Percentiles rank a stretch among this genome's conserved stretches.
Evolutionary conservation across 2,888 invertebrate species (phyloP).

Genomic region (Agonopterix heracliana): DNA sequence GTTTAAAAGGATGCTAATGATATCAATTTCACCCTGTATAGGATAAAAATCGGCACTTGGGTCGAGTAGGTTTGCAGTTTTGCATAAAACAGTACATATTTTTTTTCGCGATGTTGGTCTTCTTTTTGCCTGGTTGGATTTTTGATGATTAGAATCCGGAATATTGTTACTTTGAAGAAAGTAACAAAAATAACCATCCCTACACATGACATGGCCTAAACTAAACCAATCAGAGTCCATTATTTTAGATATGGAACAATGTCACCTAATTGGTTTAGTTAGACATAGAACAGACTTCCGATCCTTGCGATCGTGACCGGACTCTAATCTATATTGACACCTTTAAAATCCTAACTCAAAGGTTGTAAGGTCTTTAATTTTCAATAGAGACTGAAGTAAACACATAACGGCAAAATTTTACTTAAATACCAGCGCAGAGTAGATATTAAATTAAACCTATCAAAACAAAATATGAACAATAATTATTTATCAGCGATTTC

Average conservation of each 20-base stretch:
- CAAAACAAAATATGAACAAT: neutral
- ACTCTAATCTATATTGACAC: constrained; percentile 48
- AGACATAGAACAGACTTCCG: constrained; percentile 52
- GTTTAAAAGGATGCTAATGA: too few species aligned
- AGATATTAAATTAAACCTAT: neutral
- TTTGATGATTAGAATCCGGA: too few species aligned
- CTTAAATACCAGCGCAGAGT: neutral
- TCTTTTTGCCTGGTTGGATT: too few species aligned
- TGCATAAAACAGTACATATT: too few species aligned
- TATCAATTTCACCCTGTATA: too few species aligned
- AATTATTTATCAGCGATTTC: neutral
- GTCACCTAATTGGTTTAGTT: constrained; percentile 67
- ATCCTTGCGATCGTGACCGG: constrained; percentile 54
- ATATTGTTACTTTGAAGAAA: too few species aligned
- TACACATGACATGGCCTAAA: too few species aligned
- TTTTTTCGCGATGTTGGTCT: too few species aligned
- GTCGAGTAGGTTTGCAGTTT: too few species aligned
- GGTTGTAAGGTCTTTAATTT: neutral
- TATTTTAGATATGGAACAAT: constrained; percentile 47
- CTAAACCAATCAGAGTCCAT: too few species aligned
- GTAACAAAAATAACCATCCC: too few species aligned
- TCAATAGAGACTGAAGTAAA: neutral
- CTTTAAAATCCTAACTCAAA: constrained; percentile 32
- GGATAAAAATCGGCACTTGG: too few species aligned
- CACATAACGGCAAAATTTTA: neutral